Percentiles rank a stretch among this genome's conserved stretches.
Conservation (phyloP, 2,113 vertebrate species). For the Urocolius indicus region DNA sequence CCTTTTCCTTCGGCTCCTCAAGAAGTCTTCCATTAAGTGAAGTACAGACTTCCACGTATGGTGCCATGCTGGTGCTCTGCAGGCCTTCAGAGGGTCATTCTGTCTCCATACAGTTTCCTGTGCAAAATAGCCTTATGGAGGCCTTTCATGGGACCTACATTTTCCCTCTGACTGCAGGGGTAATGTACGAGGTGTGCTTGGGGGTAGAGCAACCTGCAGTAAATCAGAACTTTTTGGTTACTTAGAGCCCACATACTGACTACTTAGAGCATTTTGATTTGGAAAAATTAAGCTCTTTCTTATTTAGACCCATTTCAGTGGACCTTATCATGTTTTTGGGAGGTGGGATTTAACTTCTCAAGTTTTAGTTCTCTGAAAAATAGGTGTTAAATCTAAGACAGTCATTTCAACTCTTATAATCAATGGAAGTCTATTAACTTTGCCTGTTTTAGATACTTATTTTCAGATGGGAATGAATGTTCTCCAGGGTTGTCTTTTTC, state of each 20-base stretch:
- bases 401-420: not conserved
- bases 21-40: not conserved
- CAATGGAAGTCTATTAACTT: not conserved
- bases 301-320: not conserved
- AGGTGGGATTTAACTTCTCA: not conserved
- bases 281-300: not conserved
- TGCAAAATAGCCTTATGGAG: not conserved
- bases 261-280: not conserved
- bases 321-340: not conserved
- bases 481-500: not conserved
- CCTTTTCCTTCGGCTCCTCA: not conserved
- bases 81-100: not conserved
- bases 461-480: not conserved
- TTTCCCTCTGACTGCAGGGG: not conserved
- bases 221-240: not conserved
- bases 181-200: rapidly evolving
- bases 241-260: not conserved
- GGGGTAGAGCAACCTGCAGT: not conserved
- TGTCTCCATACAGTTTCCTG: not conserved
- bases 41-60: not conserved
- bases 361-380: not conserved
- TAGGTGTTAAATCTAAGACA: not conserved
- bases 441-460: not conserved
- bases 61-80: rapidly evolving
- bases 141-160: not conserved